Evolutionary conservation across 2,113 vertebrate species (phyloP).

Genomic region (Blennius ocellaris): DNA sequence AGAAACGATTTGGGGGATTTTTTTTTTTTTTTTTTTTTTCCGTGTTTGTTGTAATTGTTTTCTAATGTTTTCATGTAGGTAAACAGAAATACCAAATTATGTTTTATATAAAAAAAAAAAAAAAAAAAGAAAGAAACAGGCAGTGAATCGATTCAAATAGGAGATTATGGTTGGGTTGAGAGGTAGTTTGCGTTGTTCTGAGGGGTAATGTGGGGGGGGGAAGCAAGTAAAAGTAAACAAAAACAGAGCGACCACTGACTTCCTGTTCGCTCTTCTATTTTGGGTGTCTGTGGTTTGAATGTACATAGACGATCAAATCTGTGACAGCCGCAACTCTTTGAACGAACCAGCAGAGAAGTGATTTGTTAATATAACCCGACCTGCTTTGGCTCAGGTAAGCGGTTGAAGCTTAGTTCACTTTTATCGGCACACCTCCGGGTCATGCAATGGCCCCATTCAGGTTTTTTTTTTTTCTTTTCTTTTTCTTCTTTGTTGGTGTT

Average conservation of each 20-base stretch:
- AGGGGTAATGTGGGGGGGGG: neutral
- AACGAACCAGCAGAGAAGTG: slow-evolving; percentile 20
- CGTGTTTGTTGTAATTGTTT: slow-evolving; percentile 64
- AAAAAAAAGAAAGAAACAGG: slow-evolving; percentile 41
- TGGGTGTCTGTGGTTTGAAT: slow-evolving; percentile 57
- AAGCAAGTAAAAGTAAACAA: slow-evolving; percentile 4
- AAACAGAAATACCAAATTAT: slow-evolving; percentile 65
- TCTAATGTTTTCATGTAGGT: slow-evolving; percentile 63
- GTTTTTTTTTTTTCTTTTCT: slow-evolving; percentile 13
- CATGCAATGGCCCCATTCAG: slow-evolving; percentile 44
- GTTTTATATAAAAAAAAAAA: slow-evolving; percentile 56
- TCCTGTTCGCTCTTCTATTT: slow-evolving; percentile 36
- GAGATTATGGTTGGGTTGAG: slow-evolving; percentile 11
- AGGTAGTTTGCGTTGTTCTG: slow-evolving; percentile 21
- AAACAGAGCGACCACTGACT: slow-evolving; percentile 32
- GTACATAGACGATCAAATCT: slow-evolving; percentile 61
- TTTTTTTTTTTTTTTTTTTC: slow-evolving; percentile 25
- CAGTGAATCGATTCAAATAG: slow-evolving; percentile 32
- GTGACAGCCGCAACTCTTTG: slow-evolving; percentile 36
- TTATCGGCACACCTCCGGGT: slow-evolving; percentile 46
- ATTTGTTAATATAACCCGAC: slow-evolving; percentile 32
- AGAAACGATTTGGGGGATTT: slow-evolving; percentile 17
- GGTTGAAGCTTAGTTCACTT: slow-evolving; percentile 28
- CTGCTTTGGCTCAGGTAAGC: slow-evolving; percentile 36
- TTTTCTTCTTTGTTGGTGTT: slow-evolving; percentile 61